Conservation (phyloP, 37 sponge, comb jelly and placozoan genomes). For the Ianthella basta region DNA sequence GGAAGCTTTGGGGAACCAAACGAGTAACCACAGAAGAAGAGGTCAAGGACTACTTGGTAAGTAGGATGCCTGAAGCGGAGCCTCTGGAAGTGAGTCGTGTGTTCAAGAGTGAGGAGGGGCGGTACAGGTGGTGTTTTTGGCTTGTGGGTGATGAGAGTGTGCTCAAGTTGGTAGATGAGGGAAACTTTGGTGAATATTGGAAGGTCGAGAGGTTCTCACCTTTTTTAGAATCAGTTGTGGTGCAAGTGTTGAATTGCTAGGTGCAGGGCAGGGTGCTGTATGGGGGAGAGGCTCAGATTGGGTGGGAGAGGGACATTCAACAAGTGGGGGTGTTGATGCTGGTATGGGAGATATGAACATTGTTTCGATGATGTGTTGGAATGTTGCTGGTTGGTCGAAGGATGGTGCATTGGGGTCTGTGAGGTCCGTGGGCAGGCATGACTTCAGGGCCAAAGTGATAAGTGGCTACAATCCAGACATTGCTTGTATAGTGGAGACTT, state of each 20-base stretch:
- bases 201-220: not conserved
- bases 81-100: conserved; percentile 11
- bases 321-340: conserved; percentile 28
- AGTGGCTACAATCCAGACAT: conserved; percentile 6
- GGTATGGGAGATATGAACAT: conserved; percentile 4
- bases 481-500: conserved; percentile 25
- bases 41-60: conserved; percentile 1
- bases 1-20: conserved; percentile 1
- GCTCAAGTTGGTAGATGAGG: conserved; percentile 14
- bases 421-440: conserved; percentile 18
- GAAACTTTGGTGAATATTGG: not conserved
- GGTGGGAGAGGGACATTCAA: conserved; percentile 14
- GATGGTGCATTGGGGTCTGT: not conserved
- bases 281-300: conserved; percentile 4
- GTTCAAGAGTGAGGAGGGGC: conserved; percentile 17
- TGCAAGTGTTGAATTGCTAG: conserved; percentile 6
- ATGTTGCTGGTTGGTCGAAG: conserved; percentile 26
- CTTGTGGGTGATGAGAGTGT: conserved; percentile 17
- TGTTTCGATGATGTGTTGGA: conserved; percentile 28
- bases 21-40: conserved; percentile 10
- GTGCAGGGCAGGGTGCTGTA: conserved; percentile 17
- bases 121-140: conserved; percentile 10
- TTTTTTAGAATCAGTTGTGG: conserved; percentile 11
- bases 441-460: conserved; percentile 33
- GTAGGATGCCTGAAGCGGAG: not conserved